Conservation (phyloP, 2,888 invertebrate genomes). For the Resseliella maxima region DNA sequence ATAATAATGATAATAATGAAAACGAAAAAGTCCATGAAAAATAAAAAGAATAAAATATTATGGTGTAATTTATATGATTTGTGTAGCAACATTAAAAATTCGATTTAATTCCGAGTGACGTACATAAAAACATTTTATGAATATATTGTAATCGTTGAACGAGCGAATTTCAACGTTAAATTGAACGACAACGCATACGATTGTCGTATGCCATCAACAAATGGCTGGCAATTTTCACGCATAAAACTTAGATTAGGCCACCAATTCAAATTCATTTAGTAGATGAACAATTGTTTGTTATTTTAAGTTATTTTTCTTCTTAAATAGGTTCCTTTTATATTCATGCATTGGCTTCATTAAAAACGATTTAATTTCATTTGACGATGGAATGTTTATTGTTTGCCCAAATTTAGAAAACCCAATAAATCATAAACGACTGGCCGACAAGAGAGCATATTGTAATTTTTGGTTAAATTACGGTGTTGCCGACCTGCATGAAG, state of each 20-base stretch:
- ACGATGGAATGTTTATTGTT: slow-evolving; percentile 5
- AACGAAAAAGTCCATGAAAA: not conserved
- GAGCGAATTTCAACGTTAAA: no score
- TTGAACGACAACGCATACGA: not conserved
- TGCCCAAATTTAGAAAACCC: not conserved
- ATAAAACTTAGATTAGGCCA: not conserved
- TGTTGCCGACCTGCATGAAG: not conserved
- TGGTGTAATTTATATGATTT: slow-evolving; percentile 3
- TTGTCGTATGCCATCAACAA: not conserved
- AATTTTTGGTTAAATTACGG: slow-evolving; percentile 29
- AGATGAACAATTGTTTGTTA: not conserved
- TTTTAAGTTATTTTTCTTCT: not conserved
- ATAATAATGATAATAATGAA: no score
- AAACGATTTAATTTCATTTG: slow-evolving; percentile 48
- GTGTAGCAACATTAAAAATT: slow-evolving; percentile 11
- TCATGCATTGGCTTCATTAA: slow-evolving; percentile 32
- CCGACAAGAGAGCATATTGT: not conserved
- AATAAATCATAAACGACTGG: slow-evolving; percentile 18
- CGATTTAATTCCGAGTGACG: slow-evolving; percentile 5
- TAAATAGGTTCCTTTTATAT: not conserved
- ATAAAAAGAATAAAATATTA: not conserved
- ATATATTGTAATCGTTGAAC: no score
- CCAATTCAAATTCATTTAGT: slow-evolving; percentile 12
- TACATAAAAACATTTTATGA: no score
- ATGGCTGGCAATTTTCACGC: not conserved